phyloP scores from a whole-genome alignment of 1,140 invertebrate genomes.

The Caenorhabditis briggsae region DNA sequence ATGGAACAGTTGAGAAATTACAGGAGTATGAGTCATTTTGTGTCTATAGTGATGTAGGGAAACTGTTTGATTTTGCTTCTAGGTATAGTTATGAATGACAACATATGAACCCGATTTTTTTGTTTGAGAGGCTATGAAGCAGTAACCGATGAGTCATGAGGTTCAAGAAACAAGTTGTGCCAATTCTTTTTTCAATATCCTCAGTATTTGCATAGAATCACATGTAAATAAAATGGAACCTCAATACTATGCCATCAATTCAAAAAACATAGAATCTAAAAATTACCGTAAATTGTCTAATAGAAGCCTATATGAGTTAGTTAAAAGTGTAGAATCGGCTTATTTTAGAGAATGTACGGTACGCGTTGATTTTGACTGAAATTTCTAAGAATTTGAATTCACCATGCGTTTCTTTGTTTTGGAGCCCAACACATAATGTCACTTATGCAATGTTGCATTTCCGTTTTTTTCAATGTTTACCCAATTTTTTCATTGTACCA shows the following conservation, averaged over 20 bases:
- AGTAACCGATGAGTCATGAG: background rate
- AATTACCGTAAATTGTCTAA: too few species aligned
- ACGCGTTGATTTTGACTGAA: too few species aligned
- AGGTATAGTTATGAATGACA: slow-evolving; percentile 31
- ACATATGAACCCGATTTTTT: background rate
- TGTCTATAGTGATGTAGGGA: background rate
- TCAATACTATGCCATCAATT: too few species aligned
- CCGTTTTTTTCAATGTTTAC: background rate
- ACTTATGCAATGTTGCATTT: background rate
- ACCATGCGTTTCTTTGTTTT: background rate
- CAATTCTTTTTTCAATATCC: background rate
- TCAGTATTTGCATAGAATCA: too few species aligned
- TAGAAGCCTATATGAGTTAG: too few species aligned
- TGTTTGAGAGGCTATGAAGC: background rate
- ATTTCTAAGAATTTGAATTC: too few species aligned
- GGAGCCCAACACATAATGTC: too few species aligned
- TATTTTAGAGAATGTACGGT: too few species aligned
- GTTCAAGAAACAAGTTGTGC: background rate
- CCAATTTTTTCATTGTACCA: too few species aligned
- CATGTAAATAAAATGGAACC: too few species aligned
- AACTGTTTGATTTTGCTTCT: background rate
- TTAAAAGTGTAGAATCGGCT: too few species aligned
- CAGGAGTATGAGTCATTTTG: slow-evolving; percentile 43
- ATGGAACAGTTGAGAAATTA: slow-evolving; percentile 7
- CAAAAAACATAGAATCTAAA: too few species aligned